Evolutionary conservation across 2,888 invertebrate genomes (phyloP).

Genomic region (Drosophila ezoana): DNA sequence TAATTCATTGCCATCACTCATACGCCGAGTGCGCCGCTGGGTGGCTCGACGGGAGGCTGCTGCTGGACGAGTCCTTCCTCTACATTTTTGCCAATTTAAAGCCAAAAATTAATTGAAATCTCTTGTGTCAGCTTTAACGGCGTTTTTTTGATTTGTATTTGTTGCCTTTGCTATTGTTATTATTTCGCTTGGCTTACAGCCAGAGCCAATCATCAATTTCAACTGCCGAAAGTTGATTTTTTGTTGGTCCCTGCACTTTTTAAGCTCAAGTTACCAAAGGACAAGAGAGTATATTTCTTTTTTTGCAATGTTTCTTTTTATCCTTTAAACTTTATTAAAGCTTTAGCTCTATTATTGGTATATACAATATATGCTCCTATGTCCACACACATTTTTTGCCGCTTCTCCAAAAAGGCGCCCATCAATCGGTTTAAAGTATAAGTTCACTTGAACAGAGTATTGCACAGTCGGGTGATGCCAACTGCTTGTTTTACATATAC

Average conservation of each 20-base stretch:
- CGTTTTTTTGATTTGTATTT: conserved; percentile 15
- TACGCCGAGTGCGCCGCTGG: conserved; percentile 58
- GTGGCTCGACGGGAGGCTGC: conserved; percentile 9
- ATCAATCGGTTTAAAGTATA: too few relatives aligned
- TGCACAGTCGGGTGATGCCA: not conserved
- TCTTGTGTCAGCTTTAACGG: conserved; percentile 41
- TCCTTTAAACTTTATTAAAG: not conserved
- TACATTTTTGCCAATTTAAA: conserved; percentile 62
- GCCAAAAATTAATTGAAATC: conserved; percentile 75
- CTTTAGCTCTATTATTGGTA: too few relatives aligned
- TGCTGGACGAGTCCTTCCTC: conserved; percentile 37
- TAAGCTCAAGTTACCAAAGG: conserved; percentile 4
- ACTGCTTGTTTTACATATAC: conserved; percentile 8
- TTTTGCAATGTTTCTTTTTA: not conserved
- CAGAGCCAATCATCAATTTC: conserved; percentile 72
- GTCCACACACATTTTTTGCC: too few relatives aligned
- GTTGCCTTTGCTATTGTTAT: conserved; percentile 18
- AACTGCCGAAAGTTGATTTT: conserved; percentile 54
- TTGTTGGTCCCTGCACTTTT: conserved; percentile 43
- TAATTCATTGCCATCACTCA: conserved; percentile 68
- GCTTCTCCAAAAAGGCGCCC: too few relatives aligned
- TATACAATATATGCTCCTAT: too few relatives aligned
- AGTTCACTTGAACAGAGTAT: not conserved
- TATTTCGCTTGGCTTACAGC: conserved; percentile 24
- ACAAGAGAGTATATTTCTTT: not conserved